Base-by-base conservation (phyloP, 1,140 invertebrate species). In the Leptonema lineaticorne region DNA sequence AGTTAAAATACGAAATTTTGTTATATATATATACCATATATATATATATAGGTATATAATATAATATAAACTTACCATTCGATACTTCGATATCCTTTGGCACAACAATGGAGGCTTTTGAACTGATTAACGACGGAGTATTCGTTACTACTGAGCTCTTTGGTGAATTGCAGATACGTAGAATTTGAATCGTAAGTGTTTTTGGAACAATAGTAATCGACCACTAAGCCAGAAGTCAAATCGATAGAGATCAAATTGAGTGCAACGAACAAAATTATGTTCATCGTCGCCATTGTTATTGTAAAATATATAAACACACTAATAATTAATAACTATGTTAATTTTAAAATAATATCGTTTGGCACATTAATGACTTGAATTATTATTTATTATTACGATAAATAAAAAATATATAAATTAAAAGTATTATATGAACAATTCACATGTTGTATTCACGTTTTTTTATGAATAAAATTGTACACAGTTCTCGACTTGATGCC, bases 31-130 rank as follows among this genome's bases (percentile, higher is more conserved):
- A n/a, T n/a, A n/a, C n/a, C n/a, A n/a, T n/a, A n/a, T n/a, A n/a
- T n/a, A n/a, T n/a, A n/a, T n/a, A n/a, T n/a, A n/a, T n/a, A n/a
- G n/a, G n/a, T n/a, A n/a, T 53, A 57, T 27, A 37, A 64, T 18
- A 63, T 9, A 45, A 64, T 37, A 46, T 14, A 18, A n/a, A 84
- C 85, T 86, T 72, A 90, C 89, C 89, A 91, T 85, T 90, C 89
- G 70, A 91, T 90, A 76, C 88, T 90, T 63, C 88, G 80, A 74
- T 90, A 91, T 73, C 87, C 88, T 73, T 88, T 85, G 27, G 89
- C 85, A 75, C 89, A 91, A 78, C 89, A 91, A 75, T 90, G 88
- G 24, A 91, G 83, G 68, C 87, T 89, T 78, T 91, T 91, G 81
- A 90, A 89, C 24, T 85, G 82, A 46, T 85, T 84, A 27, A 86